phyloP scores from a whole-genome alignment of 2,888 invertebrate species.

The Thelaira solivaga region DNA sequence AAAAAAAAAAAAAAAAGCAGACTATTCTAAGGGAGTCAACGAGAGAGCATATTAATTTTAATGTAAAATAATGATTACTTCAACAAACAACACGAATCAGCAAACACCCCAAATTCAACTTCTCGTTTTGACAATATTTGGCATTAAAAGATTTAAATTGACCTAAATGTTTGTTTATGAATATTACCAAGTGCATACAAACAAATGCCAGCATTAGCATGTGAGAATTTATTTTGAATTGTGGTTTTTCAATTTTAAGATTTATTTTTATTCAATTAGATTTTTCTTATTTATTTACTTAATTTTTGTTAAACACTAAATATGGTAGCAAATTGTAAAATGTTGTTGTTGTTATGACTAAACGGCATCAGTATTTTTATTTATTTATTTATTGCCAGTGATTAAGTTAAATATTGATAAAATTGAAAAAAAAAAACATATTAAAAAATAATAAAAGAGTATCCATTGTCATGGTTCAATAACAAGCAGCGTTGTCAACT shows the following conservation, averaged over 20 bases:
- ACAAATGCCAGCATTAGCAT: slow-evolving; percentile 7
- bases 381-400: neutral
- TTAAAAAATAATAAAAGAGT: no score
- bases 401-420: slow-evolving; percentile 27
- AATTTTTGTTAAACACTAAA: slow-evolving; percentile 32
- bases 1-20: neutral
- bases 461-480: no score
- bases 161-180: slow-evolving; percentile 45
- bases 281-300: slow-evolving; percentile 39
- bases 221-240: slow-evolving; percentile 26
- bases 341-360: slow-evolving; percentile 38
- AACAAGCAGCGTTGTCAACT: no score
- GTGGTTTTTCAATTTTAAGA: slow-evolving; percentile 13
- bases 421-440: no score
- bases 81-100: neutral
- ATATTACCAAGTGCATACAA: neutral
- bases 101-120: no score
- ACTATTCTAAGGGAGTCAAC: neutral
- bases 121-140: slow-evolving; percentile 44
- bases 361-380: slow-evolving; percentile 32
- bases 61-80: neutral
- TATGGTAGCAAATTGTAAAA: slow-evolving; percentile 42
- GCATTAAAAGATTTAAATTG: slow-evolving; percentile 38
- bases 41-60: neutral
- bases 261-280: slow-evolving; percentile 1